Percentiles rank a stretch among this genome's conserved stretches.
These are phyloP conservation scores for Gasteruption jaculator DNA, from an alignment of 2,888 invertebrate species.

Conservation along the genomic window DNA sequence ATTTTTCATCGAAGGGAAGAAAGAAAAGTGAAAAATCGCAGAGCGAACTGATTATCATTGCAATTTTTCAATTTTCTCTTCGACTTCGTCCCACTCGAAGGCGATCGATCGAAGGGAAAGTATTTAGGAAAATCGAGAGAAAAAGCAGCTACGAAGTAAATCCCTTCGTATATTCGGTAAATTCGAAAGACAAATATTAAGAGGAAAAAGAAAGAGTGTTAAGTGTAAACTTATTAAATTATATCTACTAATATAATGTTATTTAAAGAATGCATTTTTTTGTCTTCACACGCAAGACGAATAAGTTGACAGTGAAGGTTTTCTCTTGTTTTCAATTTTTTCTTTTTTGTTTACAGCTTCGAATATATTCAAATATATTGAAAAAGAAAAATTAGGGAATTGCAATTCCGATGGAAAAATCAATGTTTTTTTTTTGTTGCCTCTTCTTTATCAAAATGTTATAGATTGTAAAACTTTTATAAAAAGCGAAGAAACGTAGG, in stretches of 20 bases:
- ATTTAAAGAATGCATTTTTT: constrained; percentile 38
- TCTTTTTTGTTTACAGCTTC: constrained; percentile 35
- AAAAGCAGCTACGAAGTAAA: constrained; percentile 7
- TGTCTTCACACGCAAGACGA: too few relatives aligned
- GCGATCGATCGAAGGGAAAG: too few relatives aligned
- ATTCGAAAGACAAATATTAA: constrained; percentile 17
- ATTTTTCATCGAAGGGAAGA: too few relatives aligned
- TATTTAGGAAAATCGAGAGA: constrained; percentile 10
- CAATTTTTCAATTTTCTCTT: too few relatives aligned
- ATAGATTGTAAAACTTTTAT: not conserved
- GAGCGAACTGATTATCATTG: too few relatives aligned
- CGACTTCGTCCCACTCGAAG: too few relatives aligned
- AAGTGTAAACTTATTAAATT: constrained; percentile 32
- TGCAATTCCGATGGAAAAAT: too few relatives aligned
- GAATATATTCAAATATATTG: constrained; percentile 34
- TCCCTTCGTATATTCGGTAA: constrained; percentile 7
- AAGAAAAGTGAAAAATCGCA: too few relatives aligned
- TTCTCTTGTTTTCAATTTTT: too few relatives aligned
- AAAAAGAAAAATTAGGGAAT: not conserved
- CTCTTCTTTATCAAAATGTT: not conserved
- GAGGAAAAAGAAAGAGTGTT: constrained; percentile 29
- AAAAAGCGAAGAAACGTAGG: not conserved
- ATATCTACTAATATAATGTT: constrained; percentile 37
- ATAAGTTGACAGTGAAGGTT: constrained; percentile 38
- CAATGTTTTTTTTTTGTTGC: constrained; percentile 1